Conservation (phyloP, 1,140 invertebrate species). For the Triops longicaudatus region DNA sequence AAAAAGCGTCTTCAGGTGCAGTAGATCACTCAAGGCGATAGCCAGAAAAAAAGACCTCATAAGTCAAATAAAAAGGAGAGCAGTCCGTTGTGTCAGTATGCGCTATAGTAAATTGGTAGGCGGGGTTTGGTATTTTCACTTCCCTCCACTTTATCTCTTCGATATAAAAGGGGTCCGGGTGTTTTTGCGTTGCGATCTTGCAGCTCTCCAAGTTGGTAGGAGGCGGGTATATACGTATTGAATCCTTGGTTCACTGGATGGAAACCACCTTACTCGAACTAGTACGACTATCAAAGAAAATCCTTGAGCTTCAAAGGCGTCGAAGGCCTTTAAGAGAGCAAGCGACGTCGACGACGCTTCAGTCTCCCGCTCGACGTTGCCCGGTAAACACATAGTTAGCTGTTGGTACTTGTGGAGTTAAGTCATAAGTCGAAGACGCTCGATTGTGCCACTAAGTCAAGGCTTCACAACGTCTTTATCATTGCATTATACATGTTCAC, state of each 20-base stretch:
- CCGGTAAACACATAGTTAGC: neutral
- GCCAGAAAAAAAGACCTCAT: neutral
- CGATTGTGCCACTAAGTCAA: neutral
- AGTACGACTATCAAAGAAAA: constrained; percentile 3
- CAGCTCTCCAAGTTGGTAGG: neutral
- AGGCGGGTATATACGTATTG: neutral
- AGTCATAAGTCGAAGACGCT: neutral
- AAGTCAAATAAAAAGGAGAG: neutral
- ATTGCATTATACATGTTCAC: too few species aligned
- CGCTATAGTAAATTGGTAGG: constrained; percentile 1
- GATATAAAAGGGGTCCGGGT: neutral
- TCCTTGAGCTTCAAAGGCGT: constrained; percentile 6
- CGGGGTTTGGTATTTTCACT: neutral
- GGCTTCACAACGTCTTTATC: neutral
- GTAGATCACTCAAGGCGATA: neutral
- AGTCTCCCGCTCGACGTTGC: neutral
- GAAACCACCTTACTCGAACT: neutral
- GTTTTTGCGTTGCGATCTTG: neutral
- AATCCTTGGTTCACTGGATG: neutral
- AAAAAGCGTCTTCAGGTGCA: neutral
- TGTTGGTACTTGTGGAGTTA: neutral
- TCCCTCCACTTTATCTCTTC: neutral
- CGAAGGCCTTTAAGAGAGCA: neutral
- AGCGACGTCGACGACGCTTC: neutral
- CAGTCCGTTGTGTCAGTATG: neutral